Conservation (phyloP, 2,797 vertebrate species). For the Enteromius argenteus region DNA sequence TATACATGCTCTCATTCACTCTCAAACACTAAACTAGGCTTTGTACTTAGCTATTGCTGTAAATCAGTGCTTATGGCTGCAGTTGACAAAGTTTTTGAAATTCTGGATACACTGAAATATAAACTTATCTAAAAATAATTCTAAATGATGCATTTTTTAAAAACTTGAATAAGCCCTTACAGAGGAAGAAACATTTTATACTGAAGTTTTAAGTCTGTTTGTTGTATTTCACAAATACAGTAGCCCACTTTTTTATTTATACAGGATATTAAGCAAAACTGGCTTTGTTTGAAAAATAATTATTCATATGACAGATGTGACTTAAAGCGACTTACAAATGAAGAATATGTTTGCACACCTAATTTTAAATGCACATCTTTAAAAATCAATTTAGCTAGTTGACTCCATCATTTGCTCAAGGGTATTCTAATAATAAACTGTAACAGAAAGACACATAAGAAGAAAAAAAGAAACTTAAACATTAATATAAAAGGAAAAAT, state of each 20-base stretch:
- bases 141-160: too few relatives aligned
- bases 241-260: not conserved
- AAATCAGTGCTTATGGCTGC: not conserved
- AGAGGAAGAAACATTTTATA: not conserved
- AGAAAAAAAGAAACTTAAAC: slow-evolving; percentile 18
- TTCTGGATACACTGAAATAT: not conserved
- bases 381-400: not conserved
- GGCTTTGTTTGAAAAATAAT: not conserved
- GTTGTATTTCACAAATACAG: not conserved
- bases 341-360: not conserved
- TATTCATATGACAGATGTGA: not conserved
- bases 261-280: not conserved
- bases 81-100: not conserved
- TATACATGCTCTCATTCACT: not conserved
- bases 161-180: not conserved
- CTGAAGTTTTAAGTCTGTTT: not conserved
- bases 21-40: not conserved
- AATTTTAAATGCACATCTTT: not conserved
- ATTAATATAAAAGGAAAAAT: not conserved
- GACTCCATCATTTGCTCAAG: not conserved
- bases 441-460: not conserved
- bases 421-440: not conserved
- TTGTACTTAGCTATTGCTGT: not conserved
- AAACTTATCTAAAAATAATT: not conserved
- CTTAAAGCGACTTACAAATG: not conserved